Conservation (phyloP, 2,113 vertebrate genomes). For the Heloderma charlesbogerti region DNA sequence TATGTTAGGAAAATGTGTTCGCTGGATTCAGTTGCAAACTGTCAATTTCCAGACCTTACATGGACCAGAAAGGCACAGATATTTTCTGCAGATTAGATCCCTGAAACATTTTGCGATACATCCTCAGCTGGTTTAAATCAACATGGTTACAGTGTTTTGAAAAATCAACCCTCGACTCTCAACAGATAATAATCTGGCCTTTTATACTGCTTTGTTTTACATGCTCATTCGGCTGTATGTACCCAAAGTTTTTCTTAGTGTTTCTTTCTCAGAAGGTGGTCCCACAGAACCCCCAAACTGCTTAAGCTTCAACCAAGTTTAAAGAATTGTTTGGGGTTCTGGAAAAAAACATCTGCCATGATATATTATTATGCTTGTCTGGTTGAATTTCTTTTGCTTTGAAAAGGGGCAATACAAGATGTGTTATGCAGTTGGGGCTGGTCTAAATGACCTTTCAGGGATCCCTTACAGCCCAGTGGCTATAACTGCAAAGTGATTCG, state of each 20-base stretch:
- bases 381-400: neutral
- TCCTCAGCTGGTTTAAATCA: conserved; percentile 36
- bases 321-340: neutral
- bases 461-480: no score
- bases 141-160: neutral
- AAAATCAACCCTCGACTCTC: neutral
- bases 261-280: neutral
- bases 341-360: neutral
- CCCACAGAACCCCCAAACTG: neutral
- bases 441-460: no score
- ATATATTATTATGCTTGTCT: neutral
- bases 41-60: conserved; percentile 25
- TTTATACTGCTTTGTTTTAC: neutral
- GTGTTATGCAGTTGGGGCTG: no score
- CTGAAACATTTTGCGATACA: conserved; percentile 15
- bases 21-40: neutral
- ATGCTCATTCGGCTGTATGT: neutral
- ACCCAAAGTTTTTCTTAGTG: neutral
- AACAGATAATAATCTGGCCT: conserved; percentile 32
- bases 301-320: neutral
- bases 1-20: conserved; percentile 20
- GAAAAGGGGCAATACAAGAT: neutral
- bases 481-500: no score
- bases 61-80: conserved; percentile 6
- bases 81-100: conserved; percentile 4